phyloP scores from a whole-genome alignment of 1,140 invertebrate species.

The Cydia splendana region DNA sequence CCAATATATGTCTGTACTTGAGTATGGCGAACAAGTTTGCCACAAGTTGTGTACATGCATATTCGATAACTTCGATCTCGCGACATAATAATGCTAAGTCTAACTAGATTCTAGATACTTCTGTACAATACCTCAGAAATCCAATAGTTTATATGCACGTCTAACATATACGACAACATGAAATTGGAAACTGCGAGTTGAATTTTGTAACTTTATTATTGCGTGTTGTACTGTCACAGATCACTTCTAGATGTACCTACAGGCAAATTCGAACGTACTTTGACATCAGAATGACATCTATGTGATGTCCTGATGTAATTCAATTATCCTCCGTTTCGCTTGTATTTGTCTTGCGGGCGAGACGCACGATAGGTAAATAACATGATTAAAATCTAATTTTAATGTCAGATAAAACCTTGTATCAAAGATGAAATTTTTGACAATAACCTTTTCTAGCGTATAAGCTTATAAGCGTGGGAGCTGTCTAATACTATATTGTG shows the following conservation, averaged over 20 bases:
- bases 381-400: too few species aligned
- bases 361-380: too few species aligned
- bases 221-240: neutral
- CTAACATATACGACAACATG: neutral
- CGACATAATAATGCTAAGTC: neutral
- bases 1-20: neutral
- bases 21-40: neutral
- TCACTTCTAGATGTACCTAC: neutral
- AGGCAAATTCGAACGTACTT: too few species aligned
- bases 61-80: neutral
- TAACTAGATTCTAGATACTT: neutral
- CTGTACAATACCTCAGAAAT: neutral
- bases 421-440: too few species aligned
- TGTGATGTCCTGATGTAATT: too few species aligned
- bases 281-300: too few species aligned
- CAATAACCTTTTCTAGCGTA: too few species aligned
- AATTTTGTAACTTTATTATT: neutral
- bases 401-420: too few species aligned
- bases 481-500: neutral
- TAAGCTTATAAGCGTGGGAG: too few species aligned
- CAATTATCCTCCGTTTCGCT: too few species aligned
- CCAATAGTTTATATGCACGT: neutral
- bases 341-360: too few species aligned
- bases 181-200: neutral
- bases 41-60: neutral